Base-by-base conservation (phyloP, 2,113 vertebrate genomes). In the Urocolius indicus region DNA sequence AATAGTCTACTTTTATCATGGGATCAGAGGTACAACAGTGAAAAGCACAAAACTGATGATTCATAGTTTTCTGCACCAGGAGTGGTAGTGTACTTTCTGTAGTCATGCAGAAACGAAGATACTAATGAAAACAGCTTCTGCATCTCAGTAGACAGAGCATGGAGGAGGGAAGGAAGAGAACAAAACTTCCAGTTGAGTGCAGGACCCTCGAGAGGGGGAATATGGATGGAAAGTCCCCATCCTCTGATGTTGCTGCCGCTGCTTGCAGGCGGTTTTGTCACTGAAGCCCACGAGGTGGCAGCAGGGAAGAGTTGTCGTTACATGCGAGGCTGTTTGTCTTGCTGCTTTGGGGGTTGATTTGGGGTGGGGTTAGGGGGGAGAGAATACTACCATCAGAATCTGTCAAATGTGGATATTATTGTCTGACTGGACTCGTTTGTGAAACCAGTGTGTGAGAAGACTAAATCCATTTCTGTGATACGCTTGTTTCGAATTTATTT, bases 201-300 rank as follows among this genome's bases (percentile, higher is more conserved):
- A 72, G 82, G 89, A 59, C 82, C 89, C 82, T 91, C 52, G 2
- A 9, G 6, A 5, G 36, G 20, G 29, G 65, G 62, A 84, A 85
- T 89, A 72, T 75, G 74, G 79, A 68, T 81, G 94, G 88, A 82
- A 96, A 96, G 91, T 79, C 54, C 52, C 6, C 34, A 95, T 88
- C 69, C 55, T 73, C 14, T 51, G 68, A 76, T 93, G 58, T 54
- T 41, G 3, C 26, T 34, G 57, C 29, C 54, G 32, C 36, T 72
- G 7, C 32, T 1, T 3, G 1, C 24, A 16, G 54, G 7, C 84
- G 67, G 65, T 90, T 58, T 20, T 92, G 84, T 49, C 73, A 6
- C 27, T 57, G 19, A 62, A 13, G 16, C 84, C 97, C 97, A 96
- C 95, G 91, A 97, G 98, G 94, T 96, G 97, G 98, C 98, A 97